phyloP scores from a whole-genome alignment of 64 coral and sea anemone genomes.

The Actinia equina region DNA sequence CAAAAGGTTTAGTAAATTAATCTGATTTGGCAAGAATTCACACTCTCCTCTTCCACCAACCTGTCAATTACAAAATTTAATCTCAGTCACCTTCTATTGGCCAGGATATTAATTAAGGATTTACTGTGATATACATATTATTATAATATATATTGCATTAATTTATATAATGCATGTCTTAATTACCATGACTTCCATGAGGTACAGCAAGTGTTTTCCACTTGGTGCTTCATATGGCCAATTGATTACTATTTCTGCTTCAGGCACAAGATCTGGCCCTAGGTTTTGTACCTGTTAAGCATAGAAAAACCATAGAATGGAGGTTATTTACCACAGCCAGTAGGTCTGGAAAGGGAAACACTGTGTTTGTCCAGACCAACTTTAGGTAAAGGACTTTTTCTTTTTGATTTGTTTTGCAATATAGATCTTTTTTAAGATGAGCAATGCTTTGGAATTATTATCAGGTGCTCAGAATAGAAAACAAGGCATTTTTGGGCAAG shows the following conservation, averaged over 20 bases:
- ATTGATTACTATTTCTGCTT: slow-evolving; percentile 68
- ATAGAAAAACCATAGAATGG: background rate
- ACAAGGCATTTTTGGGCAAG: too few relatives aligned
- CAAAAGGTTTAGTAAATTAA: slow-evolving; percentile 56
- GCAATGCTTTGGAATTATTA: too few relatives aligned
- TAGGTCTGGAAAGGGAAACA: too few relatives aligned
- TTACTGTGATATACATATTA: too few relatives aligned
- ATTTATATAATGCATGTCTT: background rate
- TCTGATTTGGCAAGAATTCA: slow-evolving; percentile 41
- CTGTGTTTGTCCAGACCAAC: too few relatives aligned
- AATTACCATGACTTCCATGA: slow-evolving; percentile 64
- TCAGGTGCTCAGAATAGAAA: too few relatives aligned
- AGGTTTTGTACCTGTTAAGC: slow-evolving; percentile 58
- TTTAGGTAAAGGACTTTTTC: too few relatives aligned
- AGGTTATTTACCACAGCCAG: too few relatives aligned
- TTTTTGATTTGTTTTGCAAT: too few relatives aligned
- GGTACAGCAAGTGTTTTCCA: slow-evolving; percentile 95
- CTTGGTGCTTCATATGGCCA: slow-evolving; percentile 92
- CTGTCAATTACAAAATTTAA: slow-evolving; percentile 29
- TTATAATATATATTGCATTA: too few relatives aligned
- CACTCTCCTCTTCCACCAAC: slow-evolving; percentile 49
- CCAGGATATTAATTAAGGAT: too few relatives aligned
- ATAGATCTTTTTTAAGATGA: too few relatives aligned
- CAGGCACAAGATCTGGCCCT: slow-evolving; percentile 84
- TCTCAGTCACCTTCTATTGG: background rate